These are phyloP conservation scores for Colius striatus DNA, from an alignment of 2,113 vertebrate genomes.

Conservation along the genomic window DNA sequence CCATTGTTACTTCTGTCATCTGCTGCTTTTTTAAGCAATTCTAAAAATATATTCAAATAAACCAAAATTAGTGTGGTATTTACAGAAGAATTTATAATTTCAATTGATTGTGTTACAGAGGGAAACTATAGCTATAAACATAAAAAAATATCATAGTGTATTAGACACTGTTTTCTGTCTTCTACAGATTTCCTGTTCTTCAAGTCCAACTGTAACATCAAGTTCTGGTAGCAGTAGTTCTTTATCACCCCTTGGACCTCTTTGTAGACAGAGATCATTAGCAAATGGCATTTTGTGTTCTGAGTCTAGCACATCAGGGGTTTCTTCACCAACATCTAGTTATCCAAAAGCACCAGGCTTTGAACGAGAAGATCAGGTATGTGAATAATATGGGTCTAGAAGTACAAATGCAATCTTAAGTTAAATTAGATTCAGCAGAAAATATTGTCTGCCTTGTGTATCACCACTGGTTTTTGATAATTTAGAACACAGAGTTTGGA, in stretches of 20 bases:
- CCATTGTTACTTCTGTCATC: background rate
- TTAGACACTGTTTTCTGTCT: constrained; percentile 70
- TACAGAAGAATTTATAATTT: background rate
- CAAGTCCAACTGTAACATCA: constrained; percentile 83
- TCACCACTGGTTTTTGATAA: background rate
- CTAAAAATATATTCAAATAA: background rate
- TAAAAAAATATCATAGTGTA: background rate
- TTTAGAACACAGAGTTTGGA: background rate
- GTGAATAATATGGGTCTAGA: constrained; percentile 12
- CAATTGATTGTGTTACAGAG: background rate
- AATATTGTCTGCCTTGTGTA: background rate
- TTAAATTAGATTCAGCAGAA: background rate
- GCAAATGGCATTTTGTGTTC: constrained; percentile 84
- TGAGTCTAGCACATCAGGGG: constrained; percentile 81
- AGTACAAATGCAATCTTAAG: background rate
- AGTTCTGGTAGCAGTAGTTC: constrained; percentile 87
- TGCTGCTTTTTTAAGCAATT: background rate
- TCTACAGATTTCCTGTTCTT: constrained; percentile 86
- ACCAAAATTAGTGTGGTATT: background rate
- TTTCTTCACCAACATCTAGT: constrained; percentile 82
- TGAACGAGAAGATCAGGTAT: constrained; percentile 89
- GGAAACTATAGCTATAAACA: background rate
- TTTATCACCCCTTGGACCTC: constrained; percentile 83
- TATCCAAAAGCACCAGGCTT: constrained; percentile 88
- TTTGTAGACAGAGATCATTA: constrained; percentile 83